Evolutionary conservation across 2,888 invertebrate genomes (phyloP).

Genomic region (Acanthococcus lagerstroemiae): DNA sequence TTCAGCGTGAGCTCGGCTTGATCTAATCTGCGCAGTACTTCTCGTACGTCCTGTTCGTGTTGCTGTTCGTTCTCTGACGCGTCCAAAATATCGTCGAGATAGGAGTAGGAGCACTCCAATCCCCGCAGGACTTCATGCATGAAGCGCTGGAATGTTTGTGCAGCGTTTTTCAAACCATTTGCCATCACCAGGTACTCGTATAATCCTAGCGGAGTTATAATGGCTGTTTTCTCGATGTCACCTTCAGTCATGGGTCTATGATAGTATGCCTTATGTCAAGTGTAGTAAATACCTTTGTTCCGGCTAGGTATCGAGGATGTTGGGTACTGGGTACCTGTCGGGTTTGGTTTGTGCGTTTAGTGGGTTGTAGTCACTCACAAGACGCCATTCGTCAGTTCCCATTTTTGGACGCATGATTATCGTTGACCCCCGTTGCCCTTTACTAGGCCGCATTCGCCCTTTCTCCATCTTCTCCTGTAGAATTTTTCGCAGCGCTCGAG

Average conservation of each 20-base stretch:
- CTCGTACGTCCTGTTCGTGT: not conserved
- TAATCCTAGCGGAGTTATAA: slow-evolving; percentile 37
- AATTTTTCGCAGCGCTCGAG: too few species aligned
- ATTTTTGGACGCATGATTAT: too few species aligned
- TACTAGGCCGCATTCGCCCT: too few species aligned
- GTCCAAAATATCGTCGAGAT: slow-evolving; percentile 17
- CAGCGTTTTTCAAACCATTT: slow-evolving; percentile 35
- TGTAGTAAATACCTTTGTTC: slow-evolving; percentile 32
- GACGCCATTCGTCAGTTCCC: too few species aligned
- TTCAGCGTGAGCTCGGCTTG: not conserved
- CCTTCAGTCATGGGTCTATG: slow-evolving; percentile 37
- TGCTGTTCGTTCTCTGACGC: not conserved
- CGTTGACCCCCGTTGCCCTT: too few species aligned
- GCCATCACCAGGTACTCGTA: slow-evolving; percentile 35
- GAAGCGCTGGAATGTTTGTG: slow-evolving; percentile 23
- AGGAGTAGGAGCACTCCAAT: not conserved
- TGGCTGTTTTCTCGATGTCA: slow-evolving; percentile 38
- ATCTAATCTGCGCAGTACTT: not conserved
- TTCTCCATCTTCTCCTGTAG: too few species aligned
- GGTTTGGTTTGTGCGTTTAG: too few species aligned
- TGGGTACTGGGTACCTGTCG: slow-evolving; percentile 16
- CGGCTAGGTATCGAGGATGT: slow-evolving; percentile 13
- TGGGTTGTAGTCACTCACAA: too few species aligned
- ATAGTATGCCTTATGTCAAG: slow-evolving; percentile 36
- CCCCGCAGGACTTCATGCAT: not conserved